Evolutionary conservation across 2,888 invertebrate genomes (phyloP).

Genomic region (Ophion slaviceki): DNA sequence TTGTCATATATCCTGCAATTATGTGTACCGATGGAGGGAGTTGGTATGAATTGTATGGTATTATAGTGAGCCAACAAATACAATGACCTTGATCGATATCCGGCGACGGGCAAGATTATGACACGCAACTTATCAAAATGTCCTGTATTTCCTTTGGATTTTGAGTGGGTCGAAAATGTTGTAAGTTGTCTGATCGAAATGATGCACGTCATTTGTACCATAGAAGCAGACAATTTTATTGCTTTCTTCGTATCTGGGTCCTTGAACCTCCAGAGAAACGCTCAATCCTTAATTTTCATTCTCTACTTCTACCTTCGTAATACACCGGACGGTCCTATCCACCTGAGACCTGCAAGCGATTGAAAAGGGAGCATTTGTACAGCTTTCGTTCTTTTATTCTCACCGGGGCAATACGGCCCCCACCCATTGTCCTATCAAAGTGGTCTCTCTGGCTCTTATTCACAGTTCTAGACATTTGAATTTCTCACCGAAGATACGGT

Average conservation of each 20-base stretch:
- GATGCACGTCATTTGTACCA: not conserved
- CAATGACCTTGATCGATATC: not conserved
- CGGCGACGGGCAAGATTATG: not conserved
- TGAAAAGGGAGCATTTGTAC: slow-evolving; percentile 33
- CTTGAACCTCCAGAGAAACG: slow-evolving; percentile 27
- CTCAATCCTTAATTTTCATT: slow-evolving; percentile 45
- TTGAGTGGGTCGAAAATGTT: not conserved
- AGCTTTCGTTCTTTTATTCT: slow-evolving; percentile 33
- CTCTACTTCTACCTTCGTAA: slow-evolving; percentile 10
- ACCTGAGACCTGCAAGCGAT: slow-evolving; percentile 43
- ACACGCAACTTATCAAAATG: not conserved
- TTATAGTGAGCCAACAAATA: not conserved
- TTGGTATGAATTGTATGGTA: not conserved
- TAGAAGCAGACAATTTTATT: not conserved
- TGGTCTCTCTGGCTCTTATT: slow-evolving; percentile 46
- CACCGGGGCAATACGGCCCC: slow-evolving; percentile 10
- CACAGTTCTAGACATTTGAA: slow-evolving; percentile 1
- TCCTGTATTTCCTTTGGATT: not conserved
- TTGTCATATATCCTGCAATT: not conserved
- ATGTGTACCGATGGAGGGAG: too few species aligned
- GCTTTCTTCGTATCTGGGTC: not conserved
- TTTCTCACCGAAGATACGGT: slow-evolving; percentile 21
- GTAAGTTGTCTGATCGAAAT: not conserved
- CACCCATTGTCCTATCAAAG: slow-evolving; percentile 41
- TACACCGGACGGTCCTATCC: slow-evolving; percentile 23